Base-by-base conservation (phyloP, 1,140 invertebrate genomes). In the Pemphigus obesinymphae region DNA sequence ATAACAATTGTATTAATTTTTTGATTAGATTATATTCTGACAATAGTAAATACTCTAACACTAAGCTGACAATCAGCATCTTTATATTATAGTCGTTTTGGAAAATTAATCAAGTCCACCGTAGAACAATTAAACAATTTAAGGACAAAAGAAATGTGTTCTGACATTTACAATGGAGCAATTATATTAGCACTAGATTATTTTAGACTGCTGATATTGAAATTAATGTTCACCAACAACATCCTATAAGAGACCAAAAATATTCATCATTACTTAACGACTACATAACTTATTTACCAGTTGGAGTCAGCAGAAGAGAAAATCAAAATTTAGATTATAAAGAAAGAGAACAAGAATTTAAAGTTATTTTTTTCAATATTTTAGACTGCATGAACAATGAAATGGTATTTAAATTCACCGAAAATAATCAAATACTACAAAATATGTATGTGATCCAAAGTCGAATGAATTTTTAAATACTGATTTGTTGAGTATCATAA, bases 61-160 rank as follows among this genome's bases (percentile, higher is more conserved):
- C 43, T 70, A 70, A 70, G 43, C 66, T 70, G 40, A 70, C 66
- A 66, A 31, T 37, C 63, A 66, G n/a, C 63, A 70, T 43, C 66
- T 43, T 37, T 70, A 43, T 34, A 70, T n/a, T 70, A 70, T 70
- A 70, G 37, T n/a, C 37, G n/a, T 70, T 70, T 34, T 70, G 66
- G 20, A 70, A 70, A 70, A 70, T 70, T 70, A 37, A 70, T 70
- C 37, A 70, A 70, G 43, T 70, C 66, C 66, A 70, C 37, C 43
- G 43, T 43, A n/a, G 66, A 70, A 70, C 66, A 70, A 70, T 70
- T 70, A 37, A 70, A 23, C n/a, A 68, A 68, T 68, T 68, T 70
- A 70, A 70, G 66, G 66, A 43, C 66, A 70, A 37, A 70, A 70
- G 23, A 43, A 70, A 70, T 70, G 43, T 70, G 40, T n/a, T 43